A percentile compares a stretch with the other conserved stretches of the same genome.
phyloP scores from a whole-genome alignment of 2,797 vertebrate species.

The Sebastiscus albofasciatus region DNA sequence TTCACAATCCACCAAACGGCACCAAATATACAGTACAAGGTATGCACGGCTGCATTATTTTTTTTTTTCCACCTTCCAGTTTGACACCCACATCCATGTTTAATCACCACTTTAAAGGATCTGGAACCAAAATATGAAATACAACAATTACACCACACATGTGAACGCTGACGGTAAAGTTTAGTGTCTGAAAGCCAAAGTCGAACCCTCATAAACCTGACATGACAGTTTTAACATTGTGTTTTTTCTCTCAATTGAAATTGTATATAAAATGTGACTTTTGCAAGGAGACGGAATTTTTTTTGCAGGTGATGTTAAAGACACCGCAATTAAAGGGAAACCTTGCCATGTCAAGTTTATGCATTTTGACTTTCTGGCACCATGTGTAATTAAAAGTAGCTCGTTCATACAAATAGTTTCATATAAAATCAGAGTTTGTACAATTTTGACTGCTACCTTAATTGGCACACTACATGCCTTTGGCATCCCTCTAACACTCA shows the following conservation, averaged over 20 bases:
- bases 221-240: slow-evolving; percentile 24
- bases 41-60: slow-evolving; percentile 43
- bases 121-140: slow-evolving; percentile 54
- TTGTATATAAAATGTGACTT: slow-evolving; percentile 29
- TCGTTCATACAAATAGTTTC: slow-evolving; percentile 68
- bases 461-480: slow-evolving; percentile 67
- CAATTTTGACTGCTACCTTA: slow-evolving; percentile 67
- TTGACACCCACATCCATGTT: slow-evolving; percentile 57
- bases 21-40: slow-evolving; percentile 67
- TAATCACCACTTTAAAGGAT: slow-evolving; percentile 53
- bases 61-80: slow-evolving; percentile 33
- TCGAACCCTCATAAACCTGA: slow-evolving; percentile 53
- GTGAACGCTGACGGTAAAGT: slow-evolving; percentile 46
- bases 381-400: slow-evolving; percentile 65
- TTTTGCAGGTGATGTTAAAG: slow-evolving; percentile 4
- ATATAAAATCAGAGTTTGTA: slow-evolving; percentile 77
- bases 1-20: slow-evolving; percentile 71
- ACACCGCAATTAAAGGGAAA: slow-evolving; percentile 53
- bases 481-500: slow-evolving; percentile 62
- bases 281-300: slow-evolving; percentile 1
- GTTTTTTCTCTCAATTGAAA: slow-evolving; percentile 6
- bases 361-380: slow-evolving; percentile 58
- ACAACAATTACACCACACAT: slow-evolving; percentile 63
- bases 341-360: slow-evolving; percentile 55
- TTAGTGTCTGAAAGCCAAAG: slow-evolving; percentile 59